Evolutionary conservation across 2,888 invertebrate species (phyloP), one percentile per base, ranked within the genome.

Genomic region (Tetrapedia diversipes): DNA sequence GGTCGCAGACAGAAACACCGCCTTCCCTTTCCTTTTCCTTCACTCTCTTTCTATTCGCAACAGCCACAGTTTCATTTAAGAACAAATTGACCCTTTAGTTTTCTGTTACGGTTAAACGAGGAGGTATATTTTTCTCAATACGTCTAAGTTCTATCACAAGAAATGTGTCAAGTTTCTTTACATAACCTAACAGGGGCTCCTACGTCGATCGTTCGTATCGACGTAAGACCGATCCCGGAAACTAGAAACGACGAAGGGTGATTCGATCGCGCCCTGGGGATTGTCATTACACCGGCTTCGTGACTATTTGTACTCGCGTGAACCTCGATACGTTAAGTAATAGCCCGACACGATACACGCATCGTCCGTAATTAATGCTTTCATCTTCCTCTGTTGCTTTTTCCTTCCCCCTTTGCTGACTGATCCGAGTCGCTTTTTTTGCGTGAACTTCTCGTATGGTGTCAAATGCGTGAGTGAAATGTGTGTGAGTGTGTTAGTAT

Each of bases 261-360:
- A 79, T 68, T 77, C 49, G 65, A 81, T 76, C 66, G 69, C 57
- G 63, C 81, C 63, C 68, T 10, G 22, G 76, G 79, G 79, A 77
- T 53, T 60, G 61, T 74, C 73, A 67, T 81, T 79, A 77, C 49
- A 63, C 24, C 51, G 24, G 69, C 54, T 73, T 66, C 63, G 65
- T 64, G 70, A 71, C 64, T 73, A 69, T 71, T 76, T 61, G 37
- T 51, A 49, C 54, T 24, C 54, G n/a, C 60, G 39, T 51, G 51
- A n/a, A 49, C 59, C 49, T 56, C 72, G 53, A 73, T 67, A 59
- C 73, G 63, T 81, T 79, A 68, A 60, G 68, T 75, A 73, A 63
- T 63, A 49, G 69, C 41, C 53, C 43, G 65, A 57, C 63, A 69
- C 45, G 43, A 43, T 54, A 32, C 76, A 77, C 49, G 65, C 65